Base-by-base conservation (phyloP, 2,888 invertebrate genomes). In the Aspidapion aeneum region DNA sequence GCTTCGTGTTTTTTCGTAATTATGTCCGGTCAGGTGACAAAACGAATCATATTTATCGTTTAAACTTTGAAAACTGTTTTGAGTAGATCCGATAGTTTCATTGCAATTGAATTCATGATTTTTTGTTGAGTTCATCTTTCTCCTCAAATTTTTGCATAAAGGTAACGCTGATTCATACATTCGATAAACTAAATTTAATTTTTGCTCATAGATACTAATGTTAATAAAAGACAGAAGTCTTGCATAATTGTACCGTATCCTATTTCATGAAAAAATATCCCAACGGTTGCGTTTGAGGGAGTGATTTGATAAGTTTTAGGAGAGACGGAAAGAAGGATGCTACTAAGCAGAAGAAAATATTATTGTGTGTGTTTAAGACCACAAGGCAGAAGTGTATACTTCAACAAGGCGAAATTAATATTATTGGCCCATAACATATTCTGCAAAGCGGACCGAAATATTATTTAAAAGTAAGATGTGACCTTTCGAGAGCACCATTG, bases 401-500 rank as follows among this genome's bases (percentile, higher is more conserved):
- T 69, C 50, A 74, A 73, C 66, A 74, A 70, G 0, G 73, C 71
- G 49, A 71, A 70, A 12, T 66, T 64, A 21, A 77, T 51, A 66
- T 71, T 73, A 48, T 71, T 63, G 59, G 76, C 74, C 75, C 77
- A 78, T 61, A 76, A 78, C 61, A 76, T 70, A 2, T 62, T 62
- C 65, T 72, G 70, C n/a, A n/a, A n/a, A n/a, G n/a, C n/a, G n/a
- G 71, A 61, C 71, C 70, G 1, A 78, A 48, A 62, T 74, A 74
- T 18, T 74, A 73, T 3, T 67, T 69, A 20, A 77, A 52, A 1
- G 74, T 74, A 18, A 67, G 55, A 59, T 79, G 76, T 21, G 68
- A 70, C 20, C 77, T 63, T 66, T 77, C 77, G 3, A 75, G 57
- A 2, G 59, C 59, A n/a, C 51, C 50, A 18, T 59, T 59, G 16